Base-by-base conservation (phyloP, 2,888 invertebrate species). In the Drosophila paranaensis region DNA sequence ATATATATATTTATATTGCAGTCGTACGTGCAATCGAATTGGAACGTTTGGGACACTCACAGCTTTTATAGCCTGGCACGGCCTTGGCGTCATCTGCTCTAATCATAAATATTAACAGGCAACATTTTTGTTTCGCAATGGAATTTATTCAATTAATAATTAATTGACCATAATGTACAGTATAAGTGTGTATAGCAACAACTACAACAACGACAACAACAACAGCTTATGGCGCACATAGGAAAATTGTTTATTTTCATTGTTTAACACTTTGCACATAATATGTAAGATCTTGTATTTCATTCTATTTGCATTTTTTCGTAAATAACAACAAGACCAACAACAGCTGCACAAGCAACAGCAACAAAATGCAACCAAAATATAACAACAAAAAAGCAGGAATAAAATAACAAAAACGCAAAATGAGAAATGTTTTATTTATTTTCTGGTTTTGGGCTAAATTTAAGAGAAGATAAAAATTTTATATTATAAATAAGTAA, bases 131-230 rank as follows among this genome's bases (percentile, higher is more conserved):
- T 81, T 88, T 82, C 56, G 72, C 88, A 87, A 84, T 79, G 87
- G 73, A 86, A 81, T 79, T 76, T 60, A 74, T 70, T 51, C 55
- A 73, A 79, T 71, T 82, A 70, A 67, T 65, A 61, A 75, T 64
- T 67, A 55, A 71, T 81, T 82, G 89, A 85, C 89, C 89, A 88
- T 88, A 71, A 82, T 88, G 88, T 89, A 86, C 82, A 86, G 85
- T 80, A 87, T 65, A 80, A 51, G 66, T 53, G 74, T 70, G 54
- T 62, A 16, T 48, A 45, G 46, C 66, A 43, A 50, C 54, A 54
- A n/a, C 40, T 53, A 37, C 69, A 45, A 16, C 39, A 55, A 35
- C 68, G 14, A 25, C 35, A 37, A 39, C 53, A 53, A 8, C 53
- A 78, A 30, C 68, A 61, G 50, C 69, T 62, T 37, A 60, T 60